Base-by-base conservation (phyloP, 2,888 invertebrate species). In the Caenorhabditis drosophilae region DNA sequence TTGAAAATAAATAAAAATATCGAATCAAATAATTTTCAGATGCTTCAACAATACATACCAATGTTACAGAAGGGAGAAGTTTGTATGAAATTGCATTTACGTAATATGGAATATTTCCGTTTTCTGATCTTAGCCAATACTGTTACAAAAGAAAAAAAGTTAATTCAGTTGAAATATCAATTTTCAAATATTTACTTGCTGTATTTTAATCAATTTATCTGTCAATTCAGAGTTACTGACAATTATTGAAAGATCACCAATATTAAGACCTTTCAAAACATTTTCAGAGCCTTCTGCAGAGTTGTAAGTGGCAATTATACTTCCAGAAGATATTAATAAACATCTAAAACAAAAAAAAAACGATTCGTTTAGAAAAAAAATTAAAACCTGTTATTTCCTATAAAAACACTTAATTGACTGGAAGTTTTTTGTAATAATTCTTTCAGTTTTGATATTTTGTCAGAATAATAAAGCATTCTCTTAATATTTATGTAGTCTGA, bases 91-190 rank as follows among this genome's bases (percentile, higher is more conserved):
- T 56, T 41, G 55, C 59, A 50, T 66, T 66, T 20, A 60, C 49
- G 41, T 60, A 66, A 49, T 66, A 60, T 22, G 66, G 66, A 25
- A 66, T 60, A 16, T 53, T 31, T n/a, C 66, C 66, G 4, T 41
- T 46, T 22, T 49, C 41, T 12, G 60, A 59, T 15, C 60, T 55
- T 7, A 66, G 44, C 66, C 66, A 66, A 25, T 56, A 60, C 66
- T 66, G 34, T 52, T 59, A 48, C 45, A 50, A 27, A 55, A 49
- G 34, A n/a, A n/a, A n/a, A n/a, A n/a, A n/a, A n/a, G n/a, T n/a
- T n/a, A n/a, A n/a, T n/a, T n/a, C n/a, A n/a, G n/a, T n/a, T n/a
- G n/a, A n/a, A n/a, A n/a, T n/a, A n/a, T n/a, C n/a, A n/a, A n/a
- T n/a, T n/a, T n/a, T n/a, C n/a, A n/a, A n/a, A n/a, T n/a, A n/a